Evolutionary conservation across 2,113 vertebrate species (phyloP), one percentile per base, ranked within the genome.

Genomic region (Psittacula cyanocephala): DNA sequence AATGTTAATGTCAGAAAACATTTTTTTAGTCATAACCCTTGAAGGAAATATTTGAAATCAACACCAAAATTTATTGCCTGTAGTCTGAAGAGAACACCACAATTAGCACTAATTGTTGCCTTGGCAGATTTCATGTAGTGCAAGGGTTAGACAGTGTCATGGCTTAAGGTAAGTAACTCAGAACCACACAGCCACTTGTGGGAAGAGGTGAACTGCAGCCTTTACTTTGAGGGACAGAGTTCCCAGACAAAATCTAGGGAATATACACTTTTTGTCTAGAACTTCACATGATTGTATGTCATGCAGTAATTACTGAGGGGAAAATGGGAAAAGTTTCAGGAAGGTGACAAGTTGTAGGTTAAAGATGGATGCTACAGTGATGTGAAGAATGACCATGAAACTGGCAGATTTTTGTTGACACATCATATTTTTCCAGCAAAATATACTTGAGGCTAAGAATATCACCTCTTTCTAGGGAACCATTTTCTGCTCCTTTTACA

Each of bases 361-460:
- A 33, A 75, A 95, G 80, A 78, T 3, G 6, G 81, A 70, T 24
- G 41, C 27, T 96, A 47, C 74, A 94, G 79, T 52, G 67, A 80
- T 71, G 44, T 62, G 41, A 86, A 55, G 49, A 93, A 81, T 55
- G 24, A 59, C 71, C 37, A 55, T 50, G 76, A 89, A 86, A 91
- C 46, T 82, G 78, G 49, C 44, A 10, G 60, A 19, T 7, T 88
- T 81, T 67, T 50, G 35, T 43, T n/a, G 16, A 22, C 13, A 9
- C 25, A 24, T 2, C 22, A 15, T 47, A n/a, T 75, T 91, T 88
- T 82, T 25, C 35, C 20, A 84, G 29, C 8, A 92, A 70, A 91
- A 60, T 22, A 37, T 35, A 59, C 12, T 13, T 70, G 31, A 84
- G 19, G 23, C 33, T 62, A 11, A 80, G 24, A 88, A 52, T 52